Conservation (phyloP, 2,888 invertebrate genomes). For the Eupithecia subumbrata region DNA sequence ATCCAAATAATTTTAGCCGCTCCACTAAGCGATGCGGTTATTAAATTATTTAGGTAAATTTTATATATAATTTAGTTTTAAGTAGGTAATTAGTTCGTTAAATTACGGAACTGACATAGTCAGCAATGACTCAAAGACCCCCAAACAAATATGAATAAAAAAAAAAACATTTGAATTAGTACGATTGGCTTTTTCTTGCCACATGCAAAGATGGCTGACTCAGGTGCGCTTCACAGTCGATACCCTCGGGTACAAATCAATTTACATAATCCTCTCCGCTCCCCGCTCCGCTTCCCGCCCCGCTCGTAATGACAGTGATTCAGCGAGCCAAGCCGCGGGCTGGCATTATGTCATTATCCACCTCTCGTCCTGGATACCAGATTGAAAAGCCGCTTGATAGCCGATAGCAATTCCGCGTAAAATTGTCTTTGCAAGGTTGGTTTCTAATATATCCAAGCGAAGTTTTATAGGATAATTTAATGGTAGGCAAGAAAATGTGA, state of each 20-base stretch:
- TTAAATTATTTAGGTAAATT: no score
- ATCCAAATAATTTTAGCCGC: no score
- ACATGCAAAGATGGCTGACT: conserved; percentile 23
- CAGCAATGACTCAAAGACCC: no score
- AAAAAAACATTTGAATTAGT: background rate
- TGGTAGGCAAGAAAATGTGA: background rate
- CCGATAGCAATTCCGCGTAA: conserved; percentile 50
- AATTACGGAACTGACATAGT: no score
- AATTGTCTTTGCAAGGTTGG: conserved; percentile 40
- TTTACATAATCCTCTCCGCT: conserved; percentile 58
- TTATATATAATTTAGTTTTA: no score
- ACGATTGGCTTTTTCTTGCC: background rate
- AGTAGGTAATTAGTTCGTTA: no score
- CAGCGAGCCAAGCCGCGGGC: conserved; percentile 64
- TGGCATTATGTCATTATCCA: conserved; percentile 75
- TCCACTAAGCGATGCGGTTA: no score
- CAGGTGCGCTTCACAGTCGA: conserved; percentile 52
- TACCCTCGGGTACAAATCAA: conserved; percentile 67
- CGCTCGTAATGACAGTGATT: conserved; percentile 68
- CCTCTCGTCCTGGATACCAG: conserved; percentile 63
- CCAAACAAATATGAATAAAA: no score
- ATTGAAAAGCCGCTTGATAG: conserved; percentile 55
- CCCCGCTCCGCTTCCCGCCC: conserved; percentile 58
- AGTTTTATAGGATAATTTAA: background rate
- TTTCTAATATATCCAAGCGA: background rate